Evolutionary conservation across 1,140 invertebrate genomes (phyloP), one percentile per base, ranked within the genome.

Genomic region (Heliothis virescens): DNA sequence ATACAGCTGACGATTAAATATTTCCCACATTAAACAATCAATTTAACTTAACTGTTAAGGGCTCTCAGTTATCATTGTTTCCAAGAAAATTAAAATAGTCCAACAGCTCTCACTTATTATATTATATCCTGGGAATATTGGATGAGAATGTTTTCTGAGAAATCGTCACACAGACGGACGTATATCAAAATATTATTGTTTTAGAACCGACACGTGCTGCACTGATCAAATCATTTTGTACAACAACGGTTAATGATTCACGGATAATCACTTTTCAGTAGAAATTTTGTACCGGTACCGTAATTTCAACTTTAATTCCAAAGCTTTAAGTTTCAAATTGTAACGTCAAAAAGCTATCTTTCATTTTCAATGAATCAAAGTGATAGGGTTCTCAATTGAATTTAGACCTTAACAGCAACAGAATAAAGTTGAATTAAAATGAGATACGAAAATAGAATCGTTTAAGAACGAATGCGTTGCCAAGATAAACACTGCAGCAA

Each of bases 131-230:
- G 48, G 11, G 48, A 71, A 50, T n/a, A 52, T 53, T 71, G 26
- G 21, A 71, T 71, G 67, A 50, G 63, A 71, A 52, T 26, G 67
- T 71, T 52, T 71, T 52, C 47, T 71, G 21, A 71, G 67, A 71
- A 71, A 71, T 15, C 5, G 18, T 29, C 67, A 71, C 48, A 71
- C 67, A 71, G 18, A 69, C 48, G 67, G 47, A 71, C 48, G 47
- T 12, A 29, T 10, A 71, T 71, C 67, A 71, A 71, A 71, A 71
- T 71, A 71, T 71, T 71, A 71, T 71, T 50, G 48, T 71, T 48
- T 29, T 48, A 47, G 34, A 15, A 48, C 48, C 29, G 18, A 52
- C 67, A 71, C 67, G 67, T 71, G 67, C 63, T 41, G 9, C 41
- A 48, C 16, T 71, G 4, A 52, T 71, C 48, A 69, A 69, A 69